Percentiles rank a stretch among this genome's conserved stretches.
Conservation (phyloP, 30 jellyfish, hydroid and myxozoan species). For the Clytia hemisphaerica region DNA sequence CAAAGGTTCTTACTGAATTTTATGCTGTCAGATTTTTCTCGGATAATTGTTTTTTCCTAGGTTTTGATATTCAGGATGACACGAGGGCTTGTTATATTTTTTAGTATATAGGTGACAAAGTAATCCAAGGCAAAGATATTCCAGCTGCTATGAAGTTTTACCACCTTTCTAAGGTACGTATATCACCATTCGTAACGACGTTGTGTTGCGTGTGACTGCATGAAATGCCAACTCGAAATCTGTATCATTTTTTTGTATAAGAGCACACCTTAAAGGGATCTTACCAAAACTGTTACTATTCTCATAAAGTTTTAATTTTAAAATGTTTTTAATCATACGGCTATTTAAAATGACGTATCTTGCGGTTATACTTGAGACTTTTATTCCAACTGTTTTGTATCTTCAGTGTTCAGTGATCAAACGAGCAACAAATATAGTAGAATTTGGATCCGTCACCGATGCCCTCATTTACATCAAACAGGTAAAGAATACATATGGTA, state of each 20-base stretch:
- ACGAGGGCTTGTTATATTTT: neutral
- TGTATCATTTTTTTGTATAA: neutral
- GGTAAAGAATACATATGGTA: too few relatives aligned
- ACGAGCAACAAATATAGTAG: constrained; percentile 53
- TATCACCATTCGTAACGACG: neutral
- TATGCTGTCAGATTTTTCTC: neutral
- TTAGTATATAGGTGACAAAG: constrained; percentile 67
- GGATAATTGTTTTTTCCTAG: neutral
- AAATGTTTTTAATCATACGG: neutral
- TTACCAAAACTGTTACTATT: too few relatives aligned
- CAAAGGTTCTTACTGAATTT: neutral
- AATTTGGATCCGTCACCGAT: constrained; percentile 62
- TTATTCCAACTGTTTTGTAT: neutral
- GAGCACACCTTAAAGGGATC: neutral
- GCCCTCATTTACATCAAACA: constrained; percentile 66
- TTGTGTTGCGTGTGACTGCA: neutral
- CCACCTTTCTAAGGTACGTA: constrained; percentile 61
- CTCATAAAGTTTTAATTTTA: too few relatives aligned
- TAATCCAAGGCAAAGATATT: constrained; percentile 46
- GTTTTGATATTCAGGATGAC: neutral
- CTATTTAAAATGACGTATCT: neutral
- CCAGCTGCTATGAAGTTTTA: constrained; percentile 66
- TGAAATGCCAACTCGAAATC: neutral
- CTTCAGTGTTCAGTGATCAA: constrained; percentile 65
- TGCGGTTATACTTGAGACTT: neutral